Conservation (phyloP, 2,113 vertebrate species). For the Lophura nycthemera region DNA sequence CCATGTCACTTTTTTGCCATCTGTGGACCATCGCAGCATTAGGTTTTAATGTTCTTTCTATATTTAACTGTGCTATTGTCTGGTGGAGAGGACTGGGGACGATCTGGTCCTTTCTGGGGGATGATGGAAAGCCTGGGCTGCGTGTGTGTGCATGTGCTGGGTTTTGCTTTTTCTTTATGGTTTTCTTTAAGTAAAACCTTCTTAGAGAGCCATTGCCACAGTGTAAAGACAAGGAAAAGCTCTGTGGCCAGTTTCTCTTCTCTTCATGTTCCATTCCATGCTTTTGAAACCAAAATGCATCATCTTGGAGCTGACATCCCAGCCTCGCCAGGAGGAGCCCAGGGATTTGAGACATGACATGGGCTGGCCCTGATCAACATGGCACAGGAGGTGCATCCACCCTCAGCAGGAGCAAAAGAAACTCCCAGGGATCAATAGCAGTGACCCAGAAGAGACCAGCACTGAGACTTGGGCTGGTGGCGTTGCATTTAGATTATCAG, state of each 20-base stretch:
- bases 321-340: neutral
- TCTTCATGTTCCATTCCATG: fast-evolving
- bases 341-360: fast-evolving
- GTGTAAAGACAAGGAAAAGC: neutral
- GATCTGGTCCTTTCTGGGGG: neutral
- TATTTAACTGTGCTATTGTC: neutral
- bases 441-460: neutral
- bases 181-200: neutral
- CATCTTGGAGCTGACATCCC: neutral
- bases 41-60: neutral
- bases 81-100: neutral
- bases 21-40: neutral
- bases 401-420: neutral
- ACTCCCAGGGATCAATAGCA: fast-evolving
- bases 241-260: neutral
- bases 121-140: neutral
- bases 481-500: neutral
- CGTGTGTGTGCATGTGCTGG: neutral
- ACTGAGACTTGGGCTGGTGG: neutral
- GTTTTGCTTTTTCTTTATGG: neutral
- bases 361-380: neutral
- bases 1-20: neutral
- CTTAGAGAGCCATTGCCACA: neutral
- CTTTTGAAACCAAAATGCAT: neutral
- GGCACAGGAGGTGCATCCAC: neutral